Evolutionary conservation across 2,888 invertebrate genomes (phyloP).

Genomic region (Desoria tigrina): DNA sequence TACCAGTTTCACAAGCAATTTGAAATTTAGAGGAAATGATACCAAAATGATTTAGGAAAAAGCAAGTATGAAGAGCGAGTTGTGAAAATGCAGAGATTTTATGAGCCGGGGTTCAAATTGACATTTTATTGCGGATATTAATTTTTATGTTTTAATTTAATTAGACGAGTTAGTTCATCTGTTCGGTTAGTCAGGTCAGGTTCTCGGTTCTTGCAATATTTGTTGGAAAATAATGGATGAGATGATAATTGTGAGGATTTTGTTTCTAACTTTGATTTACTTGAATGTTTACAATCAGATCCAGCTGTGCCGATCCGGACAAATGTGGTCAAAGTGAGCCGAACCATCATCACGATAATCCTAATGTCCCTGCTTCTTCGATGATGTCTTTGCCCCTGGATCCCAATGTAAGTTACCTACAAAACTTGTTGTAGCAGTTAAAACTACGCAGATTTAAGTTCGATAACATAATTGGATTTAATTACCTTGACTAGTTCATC

Average conservation of each 20-base stretch:
- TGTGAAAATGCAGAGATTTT: neutral
- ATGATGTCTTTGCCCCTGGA: conserved; percentile 46
- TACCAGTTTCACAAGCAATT: neutral
- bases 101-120: neutral
- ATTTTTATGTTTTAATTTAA: conserved; percentile 18
- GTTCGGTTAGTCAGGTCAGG: neutral
- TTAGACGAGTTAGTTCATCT: neutral
- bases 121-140: conserved; percentile 7
- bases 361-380: conserved; percentile 26
- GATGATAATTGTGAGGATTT: neutral
- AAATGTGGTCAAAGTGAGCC: conserved; percentile 31
- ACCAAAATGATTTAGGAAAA: neutral
- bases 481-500: too few species aligned
- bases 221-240: neutral
- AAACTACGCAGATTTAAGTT: neutral
- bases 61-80: neutral
- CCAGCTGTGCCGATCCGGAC: conserved; percentile 39
- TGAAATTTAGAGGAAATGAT: too few species aligned
- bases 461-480: neutral
- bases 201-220: neutral
- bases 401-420: conserved; percentile 24
- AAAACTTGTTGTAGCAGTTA: neutral
- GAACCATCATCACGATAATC: conserved; percentile 28
- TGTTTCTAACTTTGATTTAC: neutral
- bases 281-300: conserved; percentile 18